A percentile compares a stretch with the other conserved stretches of the same genome.
Conservation (phyloP, 2,888 invertebrate genomes). For the Aspidiotus destructor region DNA sequence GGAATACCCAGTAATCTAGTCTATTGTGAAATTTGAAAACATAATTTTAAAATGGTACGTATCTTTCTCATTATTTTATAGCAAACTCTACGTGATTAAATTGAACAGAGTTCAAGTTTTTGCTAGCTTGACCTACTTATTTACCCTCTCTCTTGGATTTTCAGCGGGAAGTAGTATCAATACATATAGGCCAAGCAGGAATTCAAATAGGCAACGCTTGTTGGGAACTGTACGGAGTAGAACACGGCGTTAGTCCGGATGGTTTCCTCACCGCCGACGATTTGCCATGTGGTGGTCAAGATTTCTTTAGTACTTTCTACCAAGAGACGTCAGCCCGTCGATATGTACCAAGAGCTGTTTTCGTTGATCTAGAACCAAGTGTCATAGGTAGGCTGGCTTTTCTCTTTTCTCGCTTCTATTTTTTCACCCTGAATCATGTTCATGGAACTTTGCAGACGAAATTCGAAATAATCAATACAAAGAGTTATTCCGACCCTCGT, state of each 20-base stretch:
- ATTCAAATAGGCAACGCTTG: conserved; percentile 26
- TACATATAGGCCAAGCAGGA: conserved; percentile 27
- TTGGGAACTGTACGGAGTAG: conserved; percentile 28
- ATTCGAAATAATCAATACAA: conserved; percentile 24
- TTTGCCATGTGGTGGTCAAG: conserved; percentile 21
- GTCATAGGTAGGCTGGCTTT: conserved; percentile 8
- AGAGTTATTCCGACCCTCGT: conserved; percentile 21
- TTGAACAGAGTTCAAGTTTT: too few relatives aligned
- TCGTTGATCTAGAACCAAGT: conserved; percentile 23
- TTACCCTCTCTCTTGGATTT: too few relatives aligned
- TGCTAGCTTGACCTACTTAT: too few relatives aligned
- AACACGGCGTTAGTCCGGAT: conserved; percentile 27
- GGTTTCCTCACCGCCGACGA: conserved; percentile 23
- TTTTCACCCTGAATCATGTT: too few relatives aligned
- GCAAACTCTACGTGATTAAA: too few relatives aligned
- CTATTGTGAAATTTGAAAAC: too few relatives aligned
- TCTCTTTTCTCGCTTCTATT: too few relatives aligned
- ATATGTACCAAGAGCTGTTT: conserved; percentile 21
- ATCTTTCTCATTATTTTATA: too few relatives aligned
- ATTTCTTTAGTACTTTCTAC: conserved; percentile 24
- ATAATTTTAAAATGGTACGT: too few relatives aligned
- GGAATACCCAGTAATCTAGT: too few relatives aligned
- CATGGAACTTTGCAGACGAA: conserved; percentile 4
- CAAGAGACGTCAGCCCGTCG: conserved; percentile 22
- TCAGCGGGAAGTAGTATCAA: conserved; percentile 28